Conservation (phyloP, 1,140 invertebrate genomes). For the Bradysia coprophila region DNA sequence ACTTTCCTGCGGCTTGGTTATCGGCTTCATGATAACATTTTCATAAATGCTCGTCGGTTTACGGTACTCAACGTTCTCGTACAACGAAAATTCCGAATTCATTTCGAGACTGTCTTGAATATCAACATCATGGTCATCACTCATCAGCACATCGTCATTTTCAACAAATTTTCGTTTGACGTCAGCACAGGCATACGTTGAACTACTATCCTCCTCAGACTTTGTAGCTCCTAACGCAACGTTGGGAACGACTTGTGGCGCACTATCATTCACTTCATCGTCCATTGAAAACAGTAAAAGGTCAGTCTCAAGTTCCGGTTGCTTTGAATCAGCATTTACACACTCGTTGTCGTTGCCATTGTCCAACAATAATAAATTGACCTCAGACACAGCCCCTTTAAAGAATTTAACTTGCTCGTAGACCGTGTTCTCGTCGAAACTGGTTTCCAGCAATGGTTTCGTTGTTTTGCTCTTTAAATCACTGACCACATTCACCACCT, state of each 20-base stretch:
- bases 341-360: background rate
- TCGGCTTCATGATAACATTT: slow-evolving; percentile 23
- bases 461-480: slow-evolving; percentile 2
- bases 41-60: slow-evolving; percentile 28
- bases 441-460: slow-evolving; percentile 14
- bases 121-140: slow-evolving; percentile 2
- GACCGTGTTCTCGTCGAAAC: slow-evolving; percentile 28
- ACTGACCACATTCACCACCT: background rate
- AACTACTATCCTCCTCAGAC: slow-evolving; percentile 1
- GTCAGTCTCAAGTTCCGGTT: background rate
- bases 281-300: slow-evolving; percentile 3
- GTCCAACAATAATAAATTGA: slow-evolving; percentile 26
- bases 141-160: slow-evolving; percentile 3
- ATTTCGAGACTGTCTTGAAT: slow-evolving; percentile 5
- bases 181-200: background rate
- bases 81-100: slow-evolving; percentile 9
- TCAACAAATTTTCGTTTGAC: slow-evolving; percentile 15
- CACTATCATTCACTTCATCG: background rate
- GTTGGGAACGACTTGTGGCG: slow-evolving; percentile 5
- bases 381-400: slow-evolving; percentile 48
- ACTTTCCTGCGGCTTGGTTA: background rate
- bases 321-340: background rate
- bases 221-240: slow-evolving; percentile 7
- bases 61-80: slow-evolving; percentile 22
- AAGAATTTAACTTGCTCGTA: slow-evolving; percentile 61